phyloP scores from a whole-genome alignment of 2,113 vertebrate genomes.

The Corynorhinus townsendii region DNA sequence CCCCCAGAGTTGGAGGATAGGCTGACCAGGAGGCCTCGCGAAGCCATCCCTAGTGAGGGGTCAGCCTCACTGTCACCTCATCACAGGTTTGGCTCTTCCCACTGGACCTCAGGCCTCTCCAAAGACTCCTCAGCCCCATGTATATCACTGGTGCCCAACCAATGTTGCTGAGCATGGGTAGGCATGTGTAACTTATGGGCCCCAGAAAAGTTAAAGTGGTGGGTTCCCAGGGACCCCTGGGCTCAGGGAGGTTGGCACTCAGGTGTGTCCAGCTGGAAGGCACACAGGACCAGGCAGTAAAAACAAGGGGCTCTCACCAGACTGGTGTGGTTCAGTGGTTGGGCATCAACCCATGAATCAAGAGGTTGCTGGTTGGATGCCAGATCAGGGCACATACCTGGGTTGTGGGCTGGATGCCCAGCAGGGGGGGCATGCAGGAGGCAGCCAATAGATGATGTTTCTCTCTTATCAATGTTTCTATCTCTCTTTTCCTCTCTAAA shows the following conservation, averaged over 20 bases:
- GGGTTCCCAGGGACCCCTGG: neutral
- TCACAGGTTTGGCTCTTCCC: neutral
- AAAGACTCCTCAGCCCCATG: neutral
- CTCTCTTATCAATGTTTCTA: no score
- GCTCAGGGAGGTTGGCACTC: neutral
- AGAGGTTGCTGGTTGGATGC: no score
- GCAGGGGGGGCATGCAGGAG: no score
- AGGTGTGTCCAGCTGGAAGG: no score
- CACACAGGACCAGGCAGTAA: neutral
- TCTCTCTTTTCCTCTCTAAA: no score
- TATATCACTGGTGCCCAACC: no score
- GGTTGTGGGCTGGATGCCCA: no score
- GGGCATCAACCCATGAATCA: no score
- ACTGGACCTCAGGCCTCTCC: neutral
- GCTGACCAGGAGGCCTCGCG: neutral
- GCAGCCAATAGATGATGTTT: no score
- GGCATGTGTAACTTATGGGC: no score
- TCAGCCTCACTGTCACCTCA: neutral
- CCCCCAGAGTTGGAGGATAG: neutral
- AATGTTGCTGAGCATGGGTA: neutral
- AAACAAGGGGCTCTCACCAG: neutral
- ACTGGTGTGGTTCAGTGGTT: no score
- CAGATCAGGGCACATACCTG: no score
- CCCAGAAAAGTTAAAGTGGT: neutral
- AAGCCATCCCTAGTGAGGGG: neutral